Evolutionary conservation across 2,888 invertebrate species (phyloP), one percentile per base, ranked within the genome.

Genomic region (Smittia aterrima): DNA sequence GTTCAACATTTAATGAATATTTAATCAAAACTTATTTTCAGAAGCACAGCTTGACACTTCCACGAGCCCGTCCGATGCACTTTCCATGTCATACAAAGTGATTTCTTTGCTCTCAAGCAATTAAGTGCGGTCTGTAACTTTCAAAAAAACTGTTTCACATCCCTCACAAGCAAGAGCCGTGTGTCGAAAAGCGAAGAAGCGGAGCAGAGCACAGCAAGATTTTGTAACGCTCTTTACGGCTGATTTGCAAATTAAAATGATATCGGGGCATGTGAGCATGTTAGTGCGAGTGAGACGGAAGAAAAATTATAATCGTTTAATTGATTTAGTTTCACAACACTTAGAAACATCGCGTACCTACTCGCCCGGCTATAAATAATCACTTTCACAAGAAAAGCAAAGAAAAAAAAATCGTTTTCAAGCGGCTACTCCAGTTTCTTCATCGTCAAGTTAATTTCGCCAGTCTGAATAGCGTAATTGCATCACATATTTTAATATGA

Each of bases 351-450:
- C 58, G 58, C 64, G 64, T 64, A 64, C 22, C 25, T 64, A 27
- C n/a, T 25, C 22, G 64, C 64, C 27, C 25, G n/a, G 24, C 64
- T 64, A 54, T 70, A 70, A 66, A 66, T 66, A 66, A 66, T 66
- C 66, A 66, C 66, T 66, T 66, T 66, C 66, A 66, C 66, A 66
- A 25, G 27, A 64, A 64, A 64, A 58, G 13, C 24, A 9, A 22
- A 58, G 58, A 58, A 22, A 22, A 58, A 22, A 58, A 20, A 16
- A 27, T 27, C 13, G 1, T 24, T 27, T 4, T 4, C 22, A 24
- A 58, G 58, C 58, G 18, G 58, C 32, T 72, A 72, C 72, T 72
- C 72, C 40, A 72, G 72, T 72, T 72, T 72, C 41, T 53, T 27
- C 66, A 40, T n/a, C 64, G 16, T 27, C 64, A 64, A 13, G 27